Evolutionary conservation across 2,113 vertebrate genomes (phyloP), one percentile per base, ranked within the genome.

Genomic region (Hippoglossus stenolepis): DNA sequence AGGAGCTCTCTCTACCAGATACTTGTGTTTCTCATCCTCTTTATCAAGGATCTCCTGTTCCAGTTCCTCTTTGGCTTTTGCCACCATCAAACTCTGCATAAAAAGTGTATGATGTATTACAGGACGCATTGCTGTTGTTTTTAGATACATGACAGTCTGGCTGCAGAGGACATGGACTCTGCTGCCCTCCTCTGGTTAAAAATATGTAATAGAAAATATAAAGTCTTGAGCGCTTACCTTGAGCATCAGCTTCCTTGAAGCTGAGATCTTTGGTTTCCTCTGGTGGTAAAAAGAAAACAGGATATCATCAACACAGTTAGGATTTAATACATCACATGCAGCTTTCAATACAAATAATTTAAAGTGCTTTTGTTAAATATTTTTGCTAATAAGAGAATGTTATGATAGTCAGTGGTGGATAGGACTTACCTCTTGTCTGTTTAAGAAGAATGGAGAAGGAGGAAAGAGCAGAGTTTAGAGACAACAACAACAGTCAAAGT

Each of bases 241-340:
- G 43, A 98, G 92, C 92, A 98, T 47, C 74, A 98, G 95, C 79
- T 98, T 98, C 80, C 97, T 96, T 12, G 97, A 98, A 47, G 97
- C 97, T 20, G 97, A 95, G 89, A 98, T 98, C 94, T 98, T 98
- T 87, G 96, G 91, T 92, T 98, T 96, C 82, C 95, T 95, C 95
- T 96, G 53, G 0, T 31, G 6, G 31, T 31, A 7, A 31, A 31
- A 65, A 54, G 23, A 47, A 73, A 15, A 77, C 2, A 82, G 14
- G 9, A 51, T 11, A 79, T 54, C 63, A 12, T 21, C 24, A 83
- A 26, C 56, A 15, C 23, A 24, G 21, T 24, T 24, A 5, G 13
- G 3, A 23, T 58, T 28, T 26, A 2, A 26, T 28, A 2, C 18
- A 11, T 28, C 2, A 15, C 23, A 1, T 5, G 23, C 18, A 18